Evolutionary conservation across 2,797 vertebrate genomes (phyloP).

Genomic region (Coracias cyanogaster): DNA sequence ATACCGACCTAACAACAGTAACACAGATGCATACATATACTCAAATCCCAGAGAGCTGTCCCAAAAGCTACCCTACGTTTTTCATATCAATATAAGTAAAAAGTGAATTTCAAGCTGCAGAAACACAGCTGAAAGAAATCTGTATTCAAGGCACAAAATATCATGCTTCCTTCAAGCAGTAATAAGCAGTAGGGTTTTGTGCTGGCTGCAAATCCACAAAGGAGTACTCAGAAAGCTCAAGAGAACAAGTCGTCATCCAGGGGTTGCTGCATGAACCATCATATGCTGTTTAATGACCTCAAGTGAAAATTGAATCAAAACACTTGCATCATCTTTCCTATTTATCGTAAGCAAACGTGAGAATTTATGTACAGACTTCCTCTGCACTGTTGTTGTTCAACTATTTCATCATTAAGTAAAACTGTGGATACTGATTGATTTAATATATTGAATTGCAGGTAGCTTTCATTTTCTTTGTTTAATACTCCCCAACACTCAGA

Average conservation of each 20-base stretch:
- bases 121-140: background rate
- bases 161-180: background rate
- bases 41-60: background rate
- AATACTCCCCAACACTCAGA: accelerated
- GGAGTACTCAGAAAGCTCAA: background rate
- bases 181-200: background rate
- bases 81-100: background rate
- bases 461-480: background rate
- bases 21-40: background rate
- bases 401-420: background rate
- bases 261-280: background rate
- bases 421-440: background rate
- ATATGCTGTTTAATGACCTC: background rate
- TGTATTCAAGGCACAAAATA: background rate
- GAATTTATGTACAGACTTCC: background rate
- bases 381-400: background rate
- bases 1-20: background rate
- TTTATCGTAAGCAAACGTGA: background rate
- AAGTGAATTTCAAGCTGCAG: background rate
- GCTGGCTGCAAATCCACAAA: background rate
- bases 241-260: background rate
- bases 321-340: background rate
- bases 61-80: background rate
- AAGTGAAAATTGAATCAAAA: background rate
- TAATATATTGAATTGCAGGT: background rate